Evolutionary conservation across 2,113 vertebrate genomes (phyloP), one percentile per base, ranked within the genome.

Genomic region (Andinoacara biseriatus): DNA sequence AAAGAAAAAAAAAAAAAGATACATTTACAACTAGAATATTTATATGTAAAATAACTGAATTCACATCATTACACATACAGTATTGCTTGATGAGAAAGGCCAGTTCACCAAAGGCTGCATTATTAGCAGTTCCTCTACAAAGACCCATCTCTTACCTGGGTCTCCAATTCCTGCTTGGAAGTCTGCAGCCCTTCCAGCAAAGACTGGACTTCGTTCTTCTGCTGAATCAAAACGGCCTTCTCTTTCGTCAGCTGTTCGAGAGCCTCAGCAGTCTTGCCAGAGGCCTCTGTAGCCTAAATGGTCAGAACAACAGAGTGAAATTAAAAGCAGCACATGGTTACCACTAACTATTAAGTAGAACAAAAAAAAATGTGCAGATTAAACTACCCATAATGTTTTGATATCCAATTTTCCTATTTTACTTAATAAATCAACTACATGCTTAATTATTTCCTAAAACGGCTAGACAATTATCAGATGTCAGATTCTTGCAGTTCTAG

Each of bases 201-300:
- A 69, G 95, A 91, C 74, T 96, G 90, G 1, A 94, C 93, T 58
- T 96, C 92, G 0, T 85, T 93, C 90, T 96, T 97, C 84, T 97
- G 96, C 87, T 96, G 95, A 92, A 96, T 95, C 91, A 97, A 94
- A 62, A 14, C 18, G 0, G 88, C 89, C 81, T 96, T 98, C 63
- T 97, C 96, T 83, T 96, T 94, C 82, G 94, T 96, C 89, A 98
- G 94, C 91, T 95, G 95, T 63, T 98, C 95, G 78, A 98, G 86
- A 26, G 96, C 94, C 87, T 97, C 96, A 18, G 91, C 87, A 67
- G 95, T 90, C 80, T 97, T 96, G 76, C 96, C 97, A 54, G 96
- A 96, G 15, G 92, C 91, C 87, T 97, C 95, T 78, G 94, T 83
- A 49, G 93, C 95, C 98, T 99, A 63, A 5, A 93, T 1, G 4